Evolutionary conservation across 2,888 invertebrate species (phyloP).

Genomic region (Podotricha telesiphe): DNA sequence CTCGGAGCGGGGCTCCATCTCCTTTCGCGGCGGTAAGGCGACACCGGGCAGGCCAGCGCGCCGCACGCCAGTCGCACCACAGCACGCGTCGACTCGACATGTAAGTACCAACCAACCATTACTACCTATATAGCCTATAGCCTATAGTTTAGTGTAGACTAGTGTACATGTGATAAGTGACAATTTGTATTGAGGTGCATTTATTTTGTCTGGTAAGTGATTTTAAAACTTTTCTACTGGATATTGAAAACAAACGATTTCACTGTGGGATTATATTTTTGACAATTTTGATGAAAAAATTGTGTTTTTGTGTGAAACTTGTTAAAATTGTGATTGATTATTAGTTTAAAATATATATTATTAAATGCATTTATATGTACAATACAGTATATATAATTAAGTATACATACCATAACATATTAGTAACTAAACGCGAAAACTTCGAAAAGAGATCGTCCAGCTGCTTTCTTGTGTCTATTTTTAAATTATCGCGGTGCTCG

Average conservation of each 20-base stretch:
- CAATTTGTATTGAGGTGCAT: slow-evolving; percentile 53
- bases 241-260: not conserved
- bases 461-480: slow-evolving; percentile 69
- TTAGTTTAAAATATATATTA: not conserved
- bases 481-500: slow-evolving; percentile 82
- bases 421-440: not conserved
- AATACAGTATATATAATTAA: not conserved
- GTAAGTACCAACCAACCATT: slow-evolving; percentile 77
- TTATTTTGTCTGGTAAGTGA: slow-evolving; percentile 36
- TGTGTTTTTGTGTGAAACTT: not conserved
- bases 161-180: slow-evolving; percentile 69
- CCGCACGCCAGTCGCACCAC: slow-evolving; percentile 79
- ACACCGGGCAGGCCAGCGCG: slow-evolving; percentile 70
- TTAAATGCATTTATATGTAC: not conserved
- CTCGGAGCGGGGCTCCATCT: slow-evolving; percentile 75
- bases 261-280: not conserved
- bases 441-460: slow-evolving; percentile 57
- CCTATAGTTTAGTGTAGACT: slow-evolving; percentile 52
- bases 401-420: not conserved
- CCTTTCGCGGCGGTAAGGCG: slow-evolving; percentile 82
- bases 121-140: slow-evolving; percentile 32
- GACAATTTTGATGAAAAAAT: slow-evolving; percentile 3
- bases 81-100: slow-evolving; percentile 84
- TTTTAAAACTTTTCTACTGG: not conserved
- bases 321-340: not conserved